Conservation (phyloP, 2,113 vertebrate species). For the Hipposideros armiger region DNA sequence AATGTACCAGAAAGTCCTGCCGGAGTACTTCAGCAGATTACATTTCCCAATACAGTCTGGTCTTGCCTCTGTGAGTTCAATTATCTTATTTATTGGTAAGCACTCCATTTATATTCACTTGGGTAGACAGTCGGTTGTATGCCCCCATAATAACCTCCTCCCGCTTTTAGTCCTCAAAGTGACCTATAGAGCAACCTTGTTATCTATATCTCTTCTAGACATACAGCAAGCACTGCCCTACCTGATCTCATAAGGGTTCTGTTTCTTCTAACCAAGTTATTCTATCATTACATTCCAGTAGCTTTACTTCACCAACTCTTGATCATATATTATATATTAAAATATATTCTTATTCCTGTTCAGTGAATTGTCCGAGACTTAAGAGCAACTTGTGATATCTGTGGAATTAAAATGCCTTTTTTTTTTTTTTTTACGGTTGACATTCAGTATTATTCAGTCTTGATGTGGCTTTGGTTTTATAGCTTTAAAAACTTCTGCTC, state of each 20-base stretch:
- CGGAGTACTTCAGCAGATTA: not conserved
- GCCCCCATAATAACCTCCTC: not conserved
- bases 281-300: not conserved
- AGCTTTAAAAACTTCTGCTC: too few species aligned
- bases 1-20: not conserved
- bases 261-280: slow-evolving; percentile 8
- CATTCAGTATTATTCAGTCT: too few species aligned
- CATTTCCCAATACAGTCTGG: not conserved
- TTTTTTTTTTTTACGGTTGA: not conserved
- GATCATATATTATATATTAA: slow-evolving; percentile 21
- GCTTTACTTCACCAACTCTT: slow-evolving; percentile 13
- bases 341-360: slow-evolving; percentile 52
- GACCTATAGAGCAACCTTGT: not conserved
- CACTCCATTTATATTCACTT: not conserved
- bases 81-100: not conserved
- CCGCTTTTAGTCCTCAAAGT: not conserved
- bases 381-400: slow-evolving; percentile 22
- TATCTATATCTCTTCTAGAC: not conserved
- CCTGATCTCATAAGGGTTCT: not conserved
- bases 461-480: too few species aligned
- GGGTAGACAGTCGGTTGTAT: not conserved
- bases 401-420: slow-evolving; percentile 15
- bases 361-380: slow-evolving; percentile 42
- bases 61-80: not conserved
- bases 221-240: not conserved